Base-by-base conservation (phyloP, 2,888 invertebrate species). In the Conops quadrifasciatus region DNA sequence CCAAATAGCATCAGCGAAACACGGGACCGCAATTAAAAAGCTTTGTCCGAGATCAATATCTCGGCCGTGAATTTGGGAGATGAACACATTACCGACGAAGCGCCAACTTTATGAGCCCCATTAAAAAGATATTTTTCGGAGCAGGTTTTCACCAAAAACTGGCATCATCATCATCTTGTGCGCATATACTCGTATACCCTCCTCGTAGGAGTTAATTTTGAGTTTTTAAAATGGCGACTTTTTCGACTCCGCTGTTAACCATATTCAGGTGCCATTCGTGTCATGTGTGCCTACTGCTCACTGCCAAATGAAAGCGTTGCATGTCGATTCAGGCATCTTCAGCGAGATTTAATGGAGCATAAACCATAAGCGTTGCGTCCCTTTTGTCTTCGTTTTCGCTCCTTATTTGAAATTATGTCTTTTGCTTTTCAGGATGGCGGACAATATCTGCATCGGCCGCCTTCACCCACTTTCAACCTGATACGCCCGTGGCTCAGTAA, bases 171-270 rank as follows among this genome's bases (percentile, higher is more conserved):
- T 49, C 60, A 30, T 45, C 45, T 47, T 19, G 11, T n/a, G 49
- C 49, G 45, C n/a, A 28, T 1, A n/a, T n/a, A 28, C 13, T 24
- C 16, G 4, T 60, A 28, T n/a, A n/a, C n/a, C 56, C 24, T 62
- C 19, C 7, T 16, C 36, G 7, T 19, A 28, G 3, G 19, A 26
- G 19, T 24, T 5, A 16, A 62, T n/a, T 53, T 43, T 36, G 26
- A 64, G 28, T 28, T 51, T 65, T 24, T 5, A 62, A 68, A 68
- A 68, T 68, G 62, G 60, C 68, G 68, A 13, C 49, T 60, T 62
- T 62, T 62, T 21, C 28, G 36, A 30, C 9, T 30, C 2, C n/a
- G 16, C 36, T 36, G 7, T 60, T 28, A 16, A 28, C 36, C 36
- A 28, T 56, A 24, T 26, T 24, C 43, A 43, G 21, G 21, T 21